These are phyloP conservation scores for Cyanoderma ruficeps DNA, from an alignment of 2,113 vertebrate species.

Conservation along the genomic window DNA sequence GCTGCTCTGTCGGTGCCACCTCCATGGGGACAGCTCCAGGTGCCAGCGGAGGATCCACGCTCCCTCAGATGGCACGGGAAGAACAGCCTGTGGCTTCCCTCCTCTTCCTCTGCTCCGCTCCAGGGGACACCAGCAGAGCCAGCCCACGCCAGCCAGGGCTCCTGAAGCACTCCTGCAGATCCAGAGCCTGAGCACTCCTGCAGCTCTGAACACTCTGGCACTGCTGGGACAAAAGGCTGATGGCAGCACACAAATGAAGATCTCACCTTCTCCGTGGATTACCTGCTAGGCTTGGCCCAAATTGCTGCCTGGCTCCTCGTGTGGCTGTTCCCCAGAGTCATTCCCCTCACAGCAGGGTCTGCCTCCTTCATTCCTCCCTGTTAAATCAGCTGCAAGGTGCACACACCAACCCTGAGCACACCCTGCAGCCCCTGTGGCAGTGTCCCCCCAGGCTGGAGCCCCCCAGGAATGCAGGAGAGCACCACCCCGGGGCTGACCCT, in stretches of 20 bases:
- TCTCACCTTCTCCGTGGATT: not conserved
- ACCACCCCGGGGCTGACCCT: rapidly evolving
- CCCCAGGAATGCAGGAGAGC: not conserved
- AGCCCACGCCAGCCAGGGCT: rapidly evolving
- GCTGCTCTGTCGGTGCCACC: not conserved
- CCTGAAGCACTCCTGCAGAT: not conserved
- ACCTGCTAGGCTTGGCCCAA: rapidly evolving
- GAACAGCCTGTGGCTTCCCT: not conserved
- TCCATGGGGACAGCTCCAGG: rapidly evolving
- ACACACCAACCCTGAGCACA: rapidly evolving
- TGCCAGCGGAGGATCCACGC: not conserved
- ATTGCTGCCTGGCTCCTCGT: not conserved
- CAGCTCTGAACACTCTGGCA: rapidly evolving
- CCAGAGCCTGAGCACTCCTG: not conserved
- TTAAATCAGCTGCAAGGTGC: not conserved
- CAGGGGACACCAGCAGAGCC: not conserved
- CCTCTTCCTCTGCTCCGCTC: not conserved
- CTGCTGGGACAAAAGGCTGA: not conserved
- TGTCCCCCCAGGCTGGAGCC: rapidly evolving
- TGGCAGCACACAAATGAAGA: not conserved
- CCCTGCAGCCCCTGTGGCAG: not conserved
- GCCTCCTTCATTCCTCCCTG: rapidly evolving
- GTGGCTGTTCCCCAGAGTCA: rapidly evolving
- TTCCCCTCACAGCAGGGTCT: not conserved
- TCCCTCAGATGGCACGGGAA: not conserved